Base-by-base conservation (phyloP, 2,888 invertebrate species). In the Acronicta leporina region DNA sequence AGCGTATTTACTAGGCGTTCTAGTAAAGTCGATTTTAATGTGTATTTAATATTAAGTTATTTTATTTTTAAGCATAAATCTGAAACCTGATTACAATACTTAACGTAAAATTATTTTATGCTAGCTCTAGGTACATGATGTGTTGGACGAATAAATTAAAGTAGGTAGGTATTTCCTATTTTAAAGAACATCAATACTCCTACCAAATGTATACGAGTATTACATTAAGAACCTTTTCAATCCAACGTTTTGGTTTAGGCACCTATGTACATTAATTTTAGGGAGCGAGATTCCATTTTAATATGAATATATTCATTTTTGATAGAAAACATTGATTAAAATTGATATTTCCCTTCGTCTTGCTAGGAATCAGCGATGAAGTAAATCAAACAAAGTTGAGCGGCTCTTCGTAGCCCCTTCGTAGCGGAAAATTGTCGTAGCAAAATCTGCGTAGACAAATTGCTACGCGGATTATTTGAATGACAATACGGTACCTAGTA, bases 381-480 rank as follows among this genome's bases (percentile, higher is more conserved):
- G 4, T 11, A 33, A 33, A 11, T 33, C 33, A 4, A 33, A 33
- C 33, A 33, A 47, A 25, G 35, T 14, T 27, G 15, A 57, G 41
- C 40, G 13, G 25, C 25, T 30, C 52, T 43, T 44, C 13, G 46
- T 41, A 50, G 10, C 10, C 50, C 14, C 27, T 43, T 47, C 64
- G 58, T 59, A 59, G 59, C 55, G 55, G 54, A 55, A 69, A 59
- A 68, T 43, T 54, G 38, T 35, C 58, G 63, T 69, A 69, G 58
- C 58, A 50, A 42, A 2, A 48, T 57, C 15, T 63, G 51, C 58
- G 38, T 52, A 42, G 33, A 11, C 30, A 57, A 49, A 1, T 33
- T 7, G 63, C 63, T 20, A 38, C 38, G 33, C 33, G 33, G 40
- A 48, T 41, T 49, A 54, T 51, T 54, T 68, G 52, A 59, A 49